Base-by-base conservation (phyloP, 2,888 invertebrate species). In the Ecliptopera silaceata region DNA sequence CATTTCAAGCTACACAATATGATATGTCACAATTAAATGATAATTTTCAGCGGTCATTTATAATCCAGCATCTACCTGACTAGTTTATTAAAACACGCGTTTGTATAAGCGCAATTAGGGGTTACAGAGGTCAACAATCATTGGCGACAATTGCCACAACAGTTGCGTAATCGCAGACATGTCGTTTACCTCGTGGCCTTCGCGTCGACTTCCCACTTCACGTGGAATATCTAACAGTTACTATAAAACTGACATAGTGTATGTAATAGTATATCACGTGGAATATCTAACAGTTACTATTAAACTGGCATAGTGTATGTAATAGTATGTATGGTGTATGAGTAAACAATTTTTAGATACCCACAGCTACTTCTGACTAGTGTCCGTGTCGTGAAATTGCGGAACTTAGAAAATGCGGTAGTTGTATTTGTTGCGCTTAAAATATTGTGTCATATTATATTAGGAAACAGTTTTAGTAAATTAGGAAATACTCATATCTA, bases 151-250 rank as follows among this genome's bases (percentile, higher is more conserved):
- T 70, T 66, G 61, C 59, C 64, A 55, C 65, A 68, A 68, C 61
- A 54, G 71, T 74, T 88, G 86, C 83, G 84, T 86, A 86, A 88
- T 81, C 74, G 72, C 66, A 66, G 52, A 71, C 57, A 79, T 84
- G 88, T 89, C 89, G 72, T 88, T 89, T 87, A 88, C 89, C 88
- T 82, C 81, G 73, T 87, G 86, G 77, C 72, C 74, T 66, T 66
- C 65, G 61, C 63, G 70, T 70, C 66, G 71, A 59, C 76, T 80
- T 80, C 78, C 81, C 77, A 78, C 79, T 80, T 77, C 70, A 68
- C 58, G 38, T 49, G 53, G 65, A 50, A 18, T 49, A 17, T 38
- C 31, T 41, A 18, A 4, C 34, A 59, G 57, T 59, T 53, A 36
- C 13, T 59, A 61, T 36, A 6, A 32, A 26, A 15, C 10, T 4